Conservation (phyloP, 1,140 invertebrate genomes). For the Bombus turneri region DNA sequence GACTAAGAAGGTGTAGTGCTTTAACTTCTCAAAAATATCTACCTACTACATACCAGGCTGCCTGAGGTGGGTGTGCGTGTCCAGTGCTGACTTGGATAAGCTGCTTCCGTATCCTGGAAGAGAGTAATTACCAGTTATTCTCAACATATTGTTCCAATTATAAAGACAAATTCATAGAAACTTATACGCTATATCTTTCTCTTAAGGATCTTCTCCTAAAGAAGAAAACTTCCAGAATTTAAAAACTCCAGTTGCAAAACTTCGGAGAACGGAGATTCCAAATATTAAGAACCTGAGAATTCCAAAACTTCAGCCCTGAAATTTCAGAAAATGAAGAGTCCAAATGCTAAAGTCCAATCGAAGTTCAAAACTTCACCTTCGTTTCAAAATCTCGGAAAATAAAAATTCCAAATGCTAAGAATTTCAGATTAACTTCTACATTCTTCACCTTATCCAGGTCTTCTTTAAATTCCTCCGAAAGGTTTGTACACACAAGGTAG, state of each 20-base stretch:
- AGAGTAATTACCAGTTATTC: slow-evolving; percentile 49
- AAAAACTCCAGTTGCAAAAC: background rate
- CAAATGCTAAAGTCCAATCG: too few relatives aligned
- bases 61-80: slow-evolving; percentile 92
- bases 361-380: too few relatives aligned
- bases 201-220: background rate
- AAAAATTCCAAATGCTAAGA: background rate
- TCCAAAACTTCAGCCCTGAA: background rate
- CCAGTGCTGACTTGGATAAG: slow-evolving; percentile 90
- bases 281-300: background rate
- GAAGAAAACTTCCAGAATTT: background rate
- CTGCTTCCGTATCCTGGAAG: slow-evolving; percentile 90
- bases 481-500: background rate
- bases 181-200: background rate
- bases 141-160: background rate
- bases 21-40: slow-evolving; percentile 78
- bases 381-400: background rate
- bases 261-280: background rate
- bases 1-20: slow-evolving; percentile 49
- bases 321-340: background rate
- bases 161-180: background rate
- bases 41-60: slow-evolving; percentile 89
- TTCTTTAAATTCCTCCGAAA: background rate
- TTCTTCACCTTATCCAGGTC: background rate
- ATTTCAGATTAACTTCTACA: background rate